Evolutionary conservation across 2,888 invertebrate genomes (phyloP), one percentile per base, ranked within the genome.

Genomic region (Enchytraeus crypticus): DNA sequence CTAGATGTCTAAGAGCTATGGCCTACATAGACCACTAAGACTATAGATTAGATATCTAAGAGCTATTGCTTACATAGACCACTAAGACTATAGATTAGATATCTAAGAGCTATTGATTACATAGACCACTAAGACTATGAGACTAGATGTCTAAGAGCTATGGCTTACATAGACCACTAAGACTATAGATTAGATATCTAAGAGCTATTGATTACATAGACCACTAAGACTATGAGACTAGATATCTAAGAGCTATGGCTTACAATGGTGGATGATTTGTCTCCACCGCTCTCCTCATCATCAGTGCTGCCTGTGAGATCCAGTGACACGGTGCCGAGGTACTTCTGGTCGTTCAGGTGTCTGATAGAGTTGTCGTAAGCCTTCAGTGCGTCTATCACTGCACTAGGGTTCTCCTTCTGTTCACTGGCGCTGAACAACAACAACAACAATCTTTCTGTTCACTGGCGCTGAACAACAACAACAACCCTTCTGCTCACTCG

Each of bases 341-440:
- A 78, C 64, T 78, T 78, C 49, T 74, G 71, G 56, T 73, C 73
- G 51, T 74, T 71, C 62, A 73, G 74, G 53, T 76, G 74, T 65
- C 75, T 38, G 38, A 38, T 18, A 18, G 38, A 38, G 8, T 70
- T 70, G 64, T 77, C 77, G 64, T 77, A 77, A 65, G 75, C 76
- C 61, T 76, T 75, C 54, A 98, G 86, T 59, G 97, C 97, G 82
- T 98, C 97, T 69, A 98, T 84, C 61, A 98, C 97, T 57, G 98
- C 98, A 81, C 97, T 97, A 1, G 98, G 98, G 83, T 98, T 97
- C 80, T 93, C 93, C 84, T 96, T 95, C 82, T 97, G 97, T 77
- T 98, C 98, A 80, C 87, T 88, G 71, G 54, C 49, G 57, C 67
- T 67, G 59, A 23, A 63, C n/a, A n/a, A n/a, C n/a, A n/a, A n/a